Percentiles rank a stretch among this genome's conserved stretches.
These are phyloP conservation scores for Colaptes auratus DNA, from an alignment of 2,113 vertebrate species.

Conservation along the genomic window DNA sequence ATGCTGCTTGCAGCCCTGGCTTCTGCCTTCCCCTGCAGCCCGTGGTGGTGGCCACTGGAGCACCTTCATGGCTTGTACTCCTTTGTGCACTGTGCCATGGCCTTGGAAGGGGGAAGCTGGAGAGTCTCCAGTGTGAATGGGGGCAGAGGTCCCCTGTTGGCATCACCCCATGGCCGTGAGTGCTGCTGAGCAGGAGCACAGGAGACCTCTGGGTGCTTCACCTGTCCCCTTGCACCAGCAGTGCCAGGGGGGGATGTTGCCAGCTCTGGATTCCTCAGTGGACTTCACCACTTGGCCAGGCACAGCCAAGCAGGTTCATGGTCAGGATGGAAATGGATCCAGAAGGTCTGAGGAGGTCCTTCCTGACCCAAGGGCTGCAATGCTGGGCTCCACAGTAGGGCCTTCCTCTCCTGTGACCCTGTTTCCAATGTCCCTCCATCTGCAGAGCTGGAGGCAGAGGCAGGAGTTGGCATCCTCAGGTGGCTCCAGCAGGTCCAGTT, in stretches of 20 bases:
- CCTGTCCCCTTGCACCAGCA: not conserved
- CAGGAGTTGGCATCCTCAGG: not conserved
- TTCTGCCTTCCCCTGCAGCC: not conserved
- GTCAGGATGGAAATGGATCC: no score
- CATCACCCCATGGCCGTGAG: rapidly evolving
- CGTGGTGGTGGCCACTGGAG: rapidly evolving
- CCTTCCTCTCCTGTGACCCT: rapidly evolving
- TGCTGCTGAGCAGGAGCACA: not conserved
- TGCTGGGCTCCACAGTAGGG: not conserved
- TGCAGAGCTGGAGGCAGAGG: not conserved
- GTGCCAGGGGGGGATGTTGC: not conserved
- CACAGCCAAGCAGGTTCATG: not conserved
- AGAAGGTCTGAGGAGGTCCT: not conserved
- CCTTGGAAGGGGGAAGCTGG: not conserved
- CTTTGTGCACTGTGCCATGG: not conserved
- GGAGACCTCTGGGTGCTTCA: rapidly evolving
- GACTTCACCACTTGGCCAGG: rapidly evolving
- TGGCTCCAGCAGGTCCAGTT: no score
- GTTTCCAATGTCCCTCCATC: rapidly evolving
- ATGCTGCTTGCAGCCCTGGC: rapidly evolving
- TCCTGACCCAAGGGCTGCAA: not conserved
- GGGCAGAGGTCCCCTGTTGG: not conserved
- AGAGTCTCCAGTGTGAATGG: rapidly evolving
- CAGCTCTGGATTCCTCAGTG: rapidly evolving
- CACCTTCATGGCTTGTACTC: rapidly evolving